These are phyloP conservation scores for Hypanus sabinus DNA, from an alignment of 2,113 vertebrate species.

Conservation along the genomic window DNA sequence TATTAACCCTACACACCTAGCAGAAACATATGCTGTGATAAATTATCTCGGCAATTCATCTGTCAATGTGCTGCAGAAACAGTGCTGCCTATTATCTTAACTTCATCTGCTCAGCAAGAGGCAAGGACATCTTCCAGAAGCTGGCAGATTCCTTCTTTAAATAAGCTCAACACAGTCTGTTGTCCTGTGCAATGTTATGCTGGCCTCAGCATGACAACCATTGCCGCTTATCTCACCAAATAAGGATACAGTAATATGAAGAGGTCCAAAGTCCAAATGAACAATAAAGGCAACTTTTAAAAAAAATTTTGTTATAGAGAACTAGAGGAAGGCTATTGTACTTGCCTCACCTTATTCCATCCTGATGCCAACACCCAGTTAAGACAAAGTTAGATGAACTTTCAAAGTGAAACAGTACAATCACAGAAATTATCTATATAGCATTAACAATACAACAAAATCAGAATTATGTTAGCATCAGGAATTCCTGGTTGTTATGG, in stretches of 20 bases:
- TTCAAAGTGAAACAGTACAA: background rate
- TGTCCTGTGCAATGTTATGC: background rate
- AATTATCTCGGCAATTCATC: background rate
- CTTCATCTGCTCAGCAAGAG: background rate
- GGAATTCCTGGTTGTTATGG: background rate
- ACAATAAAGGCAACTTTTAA: too few species aligned
- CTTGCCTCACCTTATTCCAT: background rate
- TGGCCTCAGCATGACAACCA: too few species aligned
- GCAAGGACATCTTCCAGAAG: background rate
- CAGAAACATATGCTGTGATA: background rate
- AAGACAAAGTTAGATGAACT: background rate
- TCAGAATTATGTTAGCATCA: background rate
- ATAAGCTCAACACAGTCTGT: background rate
- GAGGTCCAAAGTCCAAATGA: background rate
- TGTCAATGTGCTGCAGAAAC: background rate
- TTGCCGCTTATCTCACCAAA: background rate
- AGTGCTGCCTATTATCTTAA: background rate
- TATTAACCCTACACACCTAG: background rate
- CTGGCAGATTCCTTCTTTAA: background rate
- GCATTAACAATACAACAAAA: background rate
- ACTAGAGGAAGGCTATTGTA: background rate
- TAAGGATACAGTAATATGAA: background rate
- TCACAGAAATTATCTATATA: too few species aligned
- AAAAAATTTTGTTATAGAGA: background rate
- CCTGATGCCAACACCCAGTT: background rate